Conservation (phyloP, 2,113 vertebrate genomes). For the Hyaena hyaena region DNA sequence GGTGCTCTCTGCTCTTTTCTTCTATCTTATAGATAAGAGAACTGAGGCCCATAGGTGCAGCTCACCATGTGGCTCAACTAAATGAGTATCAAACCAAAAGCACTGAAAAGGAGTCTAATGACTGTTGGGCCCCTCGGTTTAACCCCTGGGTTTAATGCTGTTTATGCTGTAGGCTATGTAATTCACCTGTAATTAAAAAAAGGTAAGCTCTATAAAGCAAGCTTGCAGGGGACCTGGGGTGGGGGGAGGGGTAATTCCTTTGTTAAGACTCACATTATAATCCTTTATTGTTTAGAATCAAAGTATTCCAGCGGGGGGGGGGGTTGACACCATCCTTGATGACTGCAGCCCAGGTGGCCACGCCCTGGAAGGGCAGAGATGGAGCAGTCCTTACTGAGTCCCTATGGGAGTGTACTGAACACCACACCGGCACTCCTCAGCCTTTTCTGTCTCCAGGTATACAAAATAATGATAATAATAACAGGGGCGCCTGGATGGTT, state of each 20-base stretch:
- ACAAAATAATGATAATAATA: not conserved
- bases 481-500: no score
- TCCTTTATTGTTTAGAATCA: not conserved
- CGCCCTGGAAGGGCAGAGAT: not conserved
- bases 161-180: rapidly evolving
- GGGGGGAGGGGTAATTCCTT: not conserved
- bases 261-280: not conserved
- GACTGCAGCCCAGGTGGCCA: not conserved
- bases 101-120: not conserved
- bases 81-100: not conserved
- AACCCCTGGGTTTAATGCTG: not conserved
- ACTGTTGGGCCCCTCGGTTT: not conserved
- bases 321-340: not conserved
- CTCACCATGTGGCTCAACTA: not conserved
- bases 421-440: not conserved
- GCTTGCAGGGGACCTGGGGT: not conserved
- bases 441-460: not conserved
- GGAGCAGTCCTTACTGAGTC: not conserved
- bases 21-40: not conserved
- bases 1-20: not conserved
- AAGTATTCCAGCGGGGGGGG: not conserved
- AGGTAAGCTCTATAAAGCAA: not conserved
- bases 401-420: not conserved
- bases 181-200: not conserved
- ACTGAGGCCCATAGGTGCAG: not conserved